Conservation (phyloP, 2,113 vertebrate species). For the Microcebus lehilahytsara region DNA sequence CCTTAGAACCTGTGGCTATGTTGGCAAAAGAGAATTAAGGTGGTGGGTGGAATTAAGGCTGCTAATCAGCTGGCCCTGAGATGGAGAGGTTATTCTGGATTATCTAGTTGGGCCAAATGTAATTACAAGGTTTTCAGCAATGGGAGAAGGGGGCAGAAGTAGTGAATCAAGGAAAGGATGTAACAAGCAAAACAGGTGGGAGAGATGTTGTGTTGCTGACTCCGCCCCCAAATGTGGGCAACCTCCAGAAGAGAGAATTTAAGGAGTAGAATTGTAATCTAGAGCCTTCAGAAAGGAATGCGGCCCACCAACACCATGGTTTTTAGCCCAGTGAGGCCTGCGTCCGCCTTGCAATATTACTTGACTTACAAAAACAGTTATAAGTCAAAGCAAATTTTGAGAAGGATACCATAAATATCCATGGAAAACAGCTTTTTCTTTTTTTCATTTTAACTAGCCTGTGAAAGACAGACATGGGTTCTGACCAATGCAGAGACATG, state of each 20-base stretch:
- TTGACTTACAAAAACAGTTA: too few relatives aligned
- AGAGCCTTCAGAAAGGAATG: not conserved
- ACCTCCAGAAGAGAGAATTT: not conserved
- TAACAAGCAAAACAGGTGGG: not conserved
- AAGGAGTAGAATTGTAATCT: not conserved
- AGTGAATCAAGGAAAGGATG: not conserved
- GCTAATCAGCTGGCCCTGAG: not conserved
- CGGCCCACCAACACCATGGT: too few relatives aligned
- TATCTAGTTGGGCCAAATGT: not conserved
- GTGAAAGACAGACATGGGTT: not conserved
- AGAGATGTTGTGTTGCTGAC: not conserved
- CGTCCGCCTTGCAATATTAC: not conserved
- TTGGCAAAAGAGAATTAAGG: not conserved
- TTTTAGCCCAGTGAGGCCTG: not conserved
- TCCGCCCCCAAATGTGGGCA: not conserved
- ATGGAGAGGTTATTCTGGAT: too few relatives aligned
- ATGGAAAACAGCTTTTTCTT: fast-evolving
- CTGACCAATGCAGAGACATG: not conserved
- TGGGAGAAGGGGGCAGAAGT: too few relatives aligned
- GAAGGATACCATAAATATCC: too few relatives aligned
- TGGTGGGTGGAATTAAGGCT: not conserved
- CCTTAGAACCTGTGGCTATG: too few relatives aligned
- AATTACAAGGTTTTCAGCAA: not conserved
- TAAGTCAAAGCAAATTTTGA: not conserved
- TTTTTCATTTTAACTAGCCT: not conserved